Evolutionary conservation across 2,888 invertebrate species (phyloP), one percentile per base, ranked within the genome.

Genomic region (Dendrolimus pini): DNA sequence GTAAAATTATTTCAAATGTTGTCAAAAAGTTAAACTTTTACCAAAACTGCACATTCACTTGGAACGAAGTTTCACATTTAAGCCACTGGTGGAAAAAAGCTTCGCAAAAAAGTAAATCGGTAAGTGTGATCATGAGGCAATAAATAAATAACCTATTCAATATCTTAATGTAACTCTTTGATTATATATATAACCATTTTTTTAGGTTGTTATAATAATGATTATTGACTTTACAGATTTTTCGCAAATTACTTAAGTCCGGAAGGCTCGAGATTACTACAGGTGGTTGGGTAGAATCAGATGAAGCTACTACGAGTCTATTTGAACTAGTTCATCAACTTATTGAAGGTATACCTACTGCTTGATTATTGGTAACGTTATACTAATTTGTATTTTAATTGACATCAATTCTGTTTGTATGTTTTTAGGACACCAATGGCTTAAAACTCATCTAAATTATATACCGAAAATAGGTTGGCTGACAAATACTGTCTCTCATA

Each of bases 231-330:
- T 30, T 3, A 30, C 72, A 93, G 83, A 93, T 94, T 1, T 92
- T 97, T 1, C 94, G 94, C 70, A 93, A 94, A 62, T 87, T 98
- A 60, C 91, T 97, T 18, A 93, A 94, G 62, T 93, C 94, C 41
- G 97, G 97, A 2, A 92, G 97, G 58, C 87, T 98, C 60, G 98
- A 98, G 87, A 95, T 98, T 69, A 95, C 96, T 53, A 97, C 97
- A 0, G 98, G 98, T 2, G 96, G 96, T 9, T 98, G 97, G 97
- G 97, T 98, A 3, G 97, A 98, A 96, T 95, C 97, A 0, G 98
- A 98, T 72, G 98, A 98, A 85, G 97, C 97, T 2, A 96, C 96
- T 57, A 94, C 95, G 0, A 95, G 97, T 80, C 82, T 97, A 55
- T 97, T 95, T 80, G 96, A 96, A 54, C 95, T 98, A 92, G 85